These are phyloP conservation scores for Pipistrellus kuhlii DNA, from an alignment of 2,797 vertebrate genomes.

Conservation along the genomic window DNA sequence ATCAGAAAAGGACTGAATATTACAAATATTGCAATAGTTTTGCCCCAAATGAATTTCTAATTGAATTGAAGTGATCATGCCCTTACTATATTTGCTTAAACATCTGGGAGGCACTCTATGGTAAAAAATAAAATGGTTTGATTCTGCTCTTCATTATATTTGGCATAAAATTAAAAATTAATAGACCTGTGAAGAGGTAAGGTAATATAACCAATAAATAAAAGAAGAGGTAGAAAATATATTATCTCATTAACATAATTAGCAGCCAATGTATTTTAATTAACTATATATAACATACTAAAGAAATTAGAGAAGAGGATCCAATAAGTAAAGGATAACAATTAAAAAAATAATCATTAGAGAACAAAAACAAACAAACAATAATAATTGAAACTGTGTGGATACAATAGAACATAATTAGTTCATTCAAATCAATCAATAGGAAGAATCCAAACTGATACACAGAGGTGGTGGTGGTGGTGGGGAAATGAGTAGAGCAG, in stretches of 20 bases:
- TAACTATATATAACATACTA: not conserved
- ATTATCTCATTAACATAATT: not conserved
- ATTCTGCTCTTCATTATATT: not conserved
- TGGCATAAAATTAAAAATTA: slow-evolving; percentile 20
- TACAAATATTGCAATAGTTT: not conserved
- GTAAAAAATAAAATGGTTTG: not conserved
- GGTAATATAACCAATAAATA: not conserved
- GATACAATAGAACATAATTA: not conserved
- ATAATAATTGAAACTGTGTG: not conserved
- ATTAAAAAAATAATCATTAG: not conserved
- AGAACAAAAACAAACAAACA: not conserved
- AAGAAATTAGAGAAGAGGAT: not conserved
- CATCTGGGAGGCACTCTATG: not conserved
- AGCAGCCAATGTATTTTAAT: not conserved
- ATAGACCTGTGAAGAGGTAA: slow-evolving; percentile 14
- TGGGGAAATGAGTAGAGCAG: not conserved
- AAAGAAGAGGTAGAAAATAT: not conserved
- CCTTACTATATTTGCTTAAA: not conserved
- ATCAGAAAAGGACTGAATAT: not conserved
- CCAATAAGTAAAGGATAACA: not conserved
- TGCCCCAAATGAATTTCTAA: slow-evolving; percentile 10
- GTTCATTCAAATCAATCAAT: not conserved
- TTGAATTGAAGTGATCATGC: not conserved
- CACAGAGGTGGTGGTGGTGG: too few species aligned
- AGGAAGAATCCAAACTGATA: not conserved